phyloP scores from a whole-genome alignment of 1,140 invertebrate species.

The Trichonephila clavipes region DNA sequence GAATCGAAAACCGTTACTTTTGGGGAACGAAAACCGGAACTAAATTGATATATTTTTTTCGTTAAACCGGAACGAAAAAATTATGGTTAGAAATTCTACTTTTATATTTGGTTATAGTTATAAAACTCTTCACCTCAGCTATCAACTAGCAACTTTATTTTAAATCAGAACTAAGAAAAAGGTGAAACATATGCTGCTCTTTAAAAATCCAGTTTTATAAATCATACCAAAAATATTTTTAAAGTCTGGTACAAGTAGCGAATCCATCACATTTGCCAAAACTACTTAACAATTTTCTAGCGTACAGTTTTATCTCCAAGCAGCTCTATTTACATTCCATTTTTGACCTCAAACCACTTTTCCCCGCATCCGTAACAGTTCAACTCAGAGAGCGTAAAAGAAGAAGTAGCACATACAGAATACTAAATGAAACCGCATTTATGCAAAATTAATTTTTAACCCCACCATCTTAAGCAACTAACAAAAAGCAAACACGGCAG shows the following conservation, averaged over 20 bases:
- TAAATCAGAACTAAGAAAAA: not conserved
- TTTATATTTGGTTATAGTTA: not conserved
- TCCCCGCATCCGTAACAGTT: not conserved
- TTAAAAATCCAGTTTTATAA: too few species aligned
- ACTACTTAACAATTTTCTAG: too few species aligned
- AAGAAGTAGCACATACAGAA: constrained; percentile 32
- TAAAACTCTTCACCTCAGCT: not conserved
- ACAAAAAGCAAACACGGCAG: constrained; percentile 39
- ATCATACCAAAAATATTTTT: too few species aligned
- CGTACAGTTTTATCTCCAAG: too few species aligned
- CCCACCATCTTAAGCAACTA: constrained; percentile 24
- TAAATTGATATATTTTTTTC: too few species aligned
- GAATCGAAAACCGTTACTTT: too few species aligned
- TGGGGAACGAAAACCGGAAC: too few species aligned
- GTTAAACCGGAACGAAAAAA: too few species aligned
- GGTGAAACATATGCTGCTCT: not conserved
- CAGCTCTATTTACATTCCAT: not conserved
- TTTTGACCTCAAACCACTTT: not conserved
- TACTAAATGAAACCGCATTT: constrained; percentile 72
- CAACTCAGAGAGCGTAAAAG: not conserved
- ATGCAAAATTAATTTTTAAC: constrained; percentile 72
- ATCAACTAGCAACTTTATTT: too few species aligned
- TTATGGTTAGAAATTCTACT: too few species aligned
- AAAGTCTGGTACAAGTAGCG: too few species aligned
- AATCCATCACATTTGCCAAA: too few species aligned